Percentiles rank a stretch among this genome's conserved stretches.
Conservation (phyloP, 2,113 vertebrate genomes). For the Miniopterus natalensis region DNA sequence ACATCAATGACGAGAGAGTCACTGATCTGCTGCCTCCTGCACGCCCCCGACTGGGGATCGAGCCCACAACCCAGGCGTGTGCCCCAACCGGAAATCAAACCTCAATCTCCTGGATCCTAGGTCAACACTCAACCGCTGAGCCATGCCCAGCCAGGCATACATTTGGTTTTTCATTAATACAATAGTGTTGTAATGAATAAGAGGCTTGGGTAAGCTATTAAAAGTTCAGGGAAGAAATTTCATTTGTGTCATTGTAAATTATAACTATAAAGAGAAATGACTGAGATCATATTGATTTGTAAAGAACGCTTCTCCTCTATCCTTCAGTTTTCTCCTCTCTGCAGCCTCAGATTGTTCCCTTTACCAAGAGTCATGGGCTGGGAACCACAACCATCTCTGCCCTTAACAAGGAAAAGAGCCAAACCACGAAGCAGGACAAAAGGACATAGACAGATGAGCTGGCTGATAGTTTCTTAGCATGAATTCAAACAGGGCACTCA, state of each 20-base stretch:
- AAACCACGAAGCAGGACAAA: background rate
- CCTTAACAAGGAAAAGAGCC: constrained; percentile 46
- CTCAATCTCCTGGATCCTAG: too few species aligned
- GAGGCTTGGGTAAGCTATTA: background rate
- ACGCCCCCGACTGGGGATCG: too few species aligned
- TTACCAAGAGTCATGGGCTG: background rate
- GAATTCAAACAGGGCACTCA: background rate
- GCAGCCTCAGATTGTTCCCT: background rate
- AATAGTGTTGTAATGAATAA: background rate
- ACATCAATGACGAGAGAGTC: too few species aligned
- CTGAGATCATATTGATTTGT: background rate
- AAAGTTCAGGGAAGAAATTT: background rate
- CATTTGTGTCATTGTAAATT: background rate
- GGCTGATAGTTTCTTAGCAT: background rate
- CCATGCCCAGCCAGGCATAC: background rate
- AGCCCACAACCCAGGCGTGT: too few species aligned
- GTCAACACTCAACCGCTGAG: too few species aligned
- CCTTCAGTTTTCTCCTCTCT: constrained; percentile 20
- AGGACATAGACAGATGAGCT: background rate
- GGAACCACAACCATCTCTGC: background rate
- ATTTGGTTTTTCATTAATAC: constrained; percentile 11
- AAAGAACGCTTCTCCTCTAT: constrained; percentile 3
- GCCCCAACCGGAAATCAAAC: too few species aligned
- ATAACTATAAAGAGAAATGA: constrained; percentile 24
- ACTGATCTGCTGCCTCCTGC: too few species aligned